Conservation (phyloP, 2,113 vertebrate species). For the Dipodomys spectabilis region DNA sequence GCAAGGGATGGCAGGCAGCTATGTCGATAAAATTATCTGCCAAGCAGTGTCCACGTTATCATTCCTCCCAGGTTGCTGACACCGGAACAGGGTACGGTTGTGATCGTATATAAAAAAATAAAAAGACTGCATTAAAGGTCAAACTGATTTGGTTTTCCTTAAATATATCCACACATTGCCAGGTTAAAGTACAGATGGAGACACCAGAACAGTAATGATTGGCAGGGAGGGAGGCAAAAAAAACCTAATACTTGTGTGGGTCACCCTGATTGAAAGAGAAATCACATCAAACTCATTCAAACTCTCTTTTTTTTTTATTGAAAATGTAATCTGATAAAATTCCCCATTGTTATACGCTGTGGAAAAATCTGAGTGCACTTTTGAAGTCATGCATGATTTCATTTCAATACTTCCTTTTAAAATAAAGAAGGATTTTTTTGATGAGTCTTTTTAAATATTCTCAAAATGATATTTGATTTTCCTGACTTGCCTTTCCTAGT, state of each 20-base stretch:
- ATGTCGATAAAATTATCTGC: conserved; percentile 75
- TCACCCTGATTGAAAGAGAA: conserved; percentile 75
- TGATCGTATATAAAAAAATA: conserved; percentile 60
- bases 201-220: conserved; percentile 60
- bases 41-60: conserved; percentile 58
- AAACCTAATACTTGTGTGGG: conserved; percentile 54
- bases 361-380: conserved; percentile 75
- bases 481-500: not conserved
- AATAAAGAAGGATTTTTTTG: conserved; percentile 68
- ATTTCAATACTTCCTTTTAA: conserved; percentile 70
- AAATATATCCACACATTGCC: conserved; percentile 62
- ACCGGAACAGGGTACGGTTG: conserved; percentile 24
- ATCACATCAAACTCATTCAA: conserved; percentile 78
- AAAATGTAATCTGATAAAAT: conserved; percentile 80
- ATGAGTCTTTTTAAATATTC: conserved; percentile 54
- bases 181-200: conserved; percentile 65
- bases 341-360: conserved; percentile 70
- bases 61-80: conserved; percentile 63
- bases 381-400: conserved; percentile 68
- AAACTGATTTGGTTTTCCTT: conserved; percentile 65
- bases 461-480: conserved; percentile 64
- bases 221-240: not conserved
- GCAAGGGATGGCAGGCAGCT: conserved; percentile 43
- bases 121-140: conserved; percentile 73
- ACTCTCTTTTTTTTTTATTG: conserved; percentile 67